Base-by-base conservation (phyloP, 2,797 vertebrate genomes). In the Bradypus variegatus region DNA sequence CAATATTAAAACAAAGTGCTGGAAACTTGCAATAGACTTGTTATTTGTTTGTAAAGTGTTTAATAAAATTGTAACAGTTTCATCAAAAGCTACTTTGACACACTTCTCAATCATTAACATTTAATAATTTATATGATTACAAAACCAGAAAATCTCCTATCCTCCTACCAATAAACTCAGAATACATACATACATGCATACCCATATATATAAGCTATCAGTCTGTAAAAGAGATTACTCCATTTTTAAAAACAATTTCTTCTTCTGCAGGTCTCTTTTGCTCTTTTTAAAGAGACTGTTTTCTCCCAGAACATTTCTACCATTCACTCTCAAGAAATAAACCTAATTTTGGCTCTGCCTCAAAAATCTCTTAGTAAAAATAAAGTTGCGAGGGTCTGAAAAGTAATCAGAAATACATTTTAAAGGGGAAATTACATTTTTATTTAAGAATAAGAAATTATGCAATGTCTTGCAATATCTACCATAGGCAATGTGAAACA, bases 381-480 rank as follows among this genome's bases (percentile, higher is more conserved):
- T 94, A 93, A 96, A 97, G 91, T 96, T 96, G 65, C 94, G 31
- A 85, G 27, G 58, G 93, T 96, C 96, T 83, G 91, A 94, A 94
- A 92, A 94, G 92, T 90, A 95, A 94, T 96, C 94, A 95, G 94
- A 96, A 96, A 93, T 23, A 4, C 45, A 85, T 94, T 95, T 95
- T 90, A 96, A 95, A 95, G 89, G 88, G 88, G 81, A 91, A 97
- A 95, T 96, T 95, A 95, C 18, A 82, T 93, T 97, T 97, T 97
- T 93, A 91, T 94, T 96, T 94, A 88, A 94, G 88, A 91, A 96
- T 88, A 86, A 91, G 94, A 97, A 97, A 96, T 96, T 95, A 94
- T 92, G 94, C 91, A 41, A 1, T 89, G 65, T 91, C 53, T 75
- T 93, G 91, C 97, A 97, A 97, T 97, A 96, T 45, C 31, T 58